Evolutionary conservation across 2,797 vertebrate genomes (phyloP).

Genomic region (Thripadectes ignobilis): DNA sequence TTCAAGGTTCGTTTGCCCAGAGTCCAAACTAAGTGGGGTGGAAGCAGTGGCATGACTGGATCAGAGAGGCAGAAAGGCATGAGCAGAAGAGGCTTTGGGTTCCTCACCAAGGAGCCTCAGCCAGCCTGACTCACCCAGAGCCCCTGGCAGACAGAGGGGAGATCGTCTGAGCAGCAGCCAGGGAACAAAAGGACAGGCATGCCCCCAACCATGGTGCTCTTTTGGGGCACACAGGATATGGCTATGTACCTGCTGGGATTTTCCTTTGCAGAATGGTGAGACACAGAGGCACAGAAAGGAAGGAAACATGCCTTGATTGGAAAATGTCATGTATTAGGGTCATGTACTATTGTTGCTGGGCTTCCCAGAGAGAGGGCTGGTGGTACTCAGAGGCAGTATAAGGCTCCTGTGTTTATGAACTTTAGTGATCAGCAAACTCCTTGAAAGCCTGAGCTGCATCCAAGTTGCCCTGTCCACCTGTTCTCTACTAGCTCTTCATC

Average conservation of each 20-base stretch:
- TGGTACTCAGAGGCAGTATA: not conserved
- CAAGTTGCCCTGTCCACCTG: not conserved
- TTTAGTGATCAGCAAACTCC: not conserved
- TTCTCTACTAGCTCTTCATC: not conserved
- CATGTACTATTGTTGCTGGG: not conserved
- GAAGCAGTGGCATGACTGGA: not conserved
- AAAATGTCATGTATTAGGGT: not conserved
- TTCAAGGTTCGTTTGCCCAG: not conserved
- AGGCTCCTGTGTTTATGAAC: not conserved
- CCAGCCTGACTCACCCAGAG: not conserved
- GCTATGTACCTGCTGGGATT: not conserved
- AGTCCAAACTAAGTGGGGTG: not conserved
- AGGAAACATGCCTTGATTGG: not conserved
- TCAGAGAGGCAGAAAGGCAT: not conserved
- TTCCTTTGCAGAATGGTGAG: not conserved
- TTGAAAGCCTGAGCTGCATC: not conserved
- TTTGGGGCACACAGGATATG: not conserved
- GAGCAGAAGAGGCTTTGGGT: not conserved
- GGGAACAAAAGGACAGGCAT: not conserved
- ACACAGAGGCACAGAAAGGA: not conserved
- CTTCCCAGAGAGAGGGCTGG: not conserved
- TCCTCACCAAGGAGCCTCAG: not conserved
- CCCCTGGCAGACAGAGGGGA: not conserved
- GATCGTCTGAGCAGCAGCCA: not conserved
- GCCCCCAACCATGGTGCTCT: rapidly evolving